Conservation (phyloP, 2,888 invertebrate genomes). For the Dione juno region DNA sequence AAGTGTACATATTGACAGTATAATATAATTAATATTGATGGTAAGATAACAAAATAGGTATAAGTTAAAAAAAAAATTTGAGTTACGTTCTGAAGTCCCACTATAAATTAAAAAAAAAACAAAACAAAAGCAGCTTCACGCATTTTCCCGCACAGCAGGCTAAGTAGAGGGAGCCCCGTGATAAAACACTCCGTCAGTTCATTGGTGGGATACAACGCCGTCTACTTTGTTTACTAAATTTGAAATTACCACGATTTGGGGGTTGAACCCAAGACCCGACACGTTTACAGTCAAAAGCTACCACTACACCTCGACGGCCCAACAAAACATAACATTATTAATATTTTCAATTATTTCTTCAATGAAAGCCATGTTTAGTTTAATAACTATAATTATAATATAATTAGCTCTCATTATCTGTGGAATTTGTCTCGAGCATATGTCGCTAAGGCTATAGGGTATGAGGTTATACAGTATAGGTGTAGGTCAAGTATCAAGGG, state of each 20-base stretch:
- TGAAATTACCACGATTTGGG: neutral
- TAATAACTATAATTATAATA: slow-evolving; percentile 32
- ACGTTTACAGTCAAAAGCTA: neutral
- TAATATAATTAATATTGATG: too few relatives aligned
- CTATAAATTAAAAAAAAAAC: too few relatives aligned
- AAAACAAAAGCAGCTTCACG: too few relatives aligned
- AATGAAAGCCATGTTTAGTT: slow-evolving; percentile 22
- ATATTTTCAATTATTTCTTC: slow-evolving; percentile 19
- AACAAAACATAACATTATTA: neutral
- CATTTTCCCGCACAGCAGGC: too few relatives aligned
- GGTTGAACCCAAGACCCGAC: neutral
- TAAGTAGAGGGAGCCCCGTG: too few relatives aligned
- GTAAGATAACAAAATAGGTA: too few relatives aligned
- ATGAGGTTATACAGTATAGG: slow-evolving; percentile 17
- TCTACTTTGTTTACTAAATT: too few relatives aligned
- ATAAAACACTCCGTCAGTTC: too few relatives aligned
- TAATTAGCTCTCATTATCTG: slow-evolving; percentile 26
- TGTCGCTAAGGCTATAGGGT: slow-evolving; percentile 25
- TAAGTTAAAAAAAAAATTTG: too few relatives aligned
- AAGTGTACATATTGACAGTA: too few relatives aligned
- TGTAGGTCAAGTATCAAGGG: slow-evolving; percentile 18
- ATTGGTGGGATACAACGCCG: too few relatives aligned
- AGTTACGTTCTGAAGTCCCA: too few relatives aligned
- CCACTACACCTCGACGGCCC: neutral
- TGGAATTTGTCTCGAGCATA: slow-evolving; percentile 17